Evolutionary conservation across 2,797 vertebrate genomes (phyloP).

Genomic region (Acanthopagrus latus): DNA sequence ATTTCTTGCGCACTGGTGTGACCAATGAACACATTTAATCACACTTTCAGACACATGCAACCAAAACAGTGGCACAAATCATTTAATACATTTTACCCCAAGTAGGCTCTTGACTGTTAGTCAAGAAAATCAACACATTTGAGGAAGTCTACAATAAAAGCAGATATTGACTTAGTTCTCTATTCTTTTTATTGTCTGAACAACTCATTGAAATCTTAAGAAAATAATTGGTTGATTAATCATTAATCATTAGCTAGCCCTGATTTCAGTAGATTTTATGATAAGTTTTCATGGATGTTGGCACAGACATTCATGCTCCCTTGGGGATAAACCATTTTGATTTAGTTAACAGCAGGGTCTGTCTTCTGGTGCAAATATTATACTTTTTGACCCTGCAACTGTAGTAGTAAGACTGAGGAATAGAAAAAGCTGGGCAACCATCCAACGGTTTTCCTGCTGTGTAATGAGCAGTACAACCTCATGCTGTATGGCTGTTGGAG

Average conservation of each 20-base stretch:
- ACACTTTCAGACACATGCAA: too few relatives aligned
- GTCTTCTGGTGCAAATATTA: background rate
- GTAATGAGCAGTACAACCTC: background rate
- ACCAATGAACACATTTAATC: too few relatives aligned
- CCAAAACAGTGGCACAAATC: too few relatives aligned
- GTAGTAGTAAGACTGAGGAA: background rate
- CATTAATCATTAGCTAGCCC: background rate
- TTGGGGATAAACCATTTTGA: background rate
- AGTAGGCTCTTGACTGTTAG: background rate
- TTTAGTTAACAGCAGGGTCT: background rate
- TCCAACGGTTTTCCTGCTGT: background rate
- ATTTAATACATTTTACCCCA: too few relatives aligned
- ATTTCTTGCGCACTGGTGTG: too few relatives aligned
- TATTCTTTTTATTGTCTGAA: background rate
- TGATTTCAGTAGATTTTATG: background rate
- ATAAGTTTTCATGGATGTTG: background rate
- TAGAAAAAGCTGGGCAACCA: background rate
- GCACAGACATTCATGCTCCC: background rate
- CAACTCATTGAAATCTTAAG: background rate
- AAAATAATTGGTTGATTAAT: background rate
- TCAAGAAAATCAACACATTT: background rate
- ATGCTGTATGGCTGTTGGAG: background rate
- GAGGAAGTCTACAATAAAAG: background rate
- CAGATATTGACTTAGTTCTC: background rate
- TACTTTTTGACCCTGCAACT: background rate